Conservation (phyloP, 2,113 vertebrate species). For the Lucifuga dentata region DNA sequence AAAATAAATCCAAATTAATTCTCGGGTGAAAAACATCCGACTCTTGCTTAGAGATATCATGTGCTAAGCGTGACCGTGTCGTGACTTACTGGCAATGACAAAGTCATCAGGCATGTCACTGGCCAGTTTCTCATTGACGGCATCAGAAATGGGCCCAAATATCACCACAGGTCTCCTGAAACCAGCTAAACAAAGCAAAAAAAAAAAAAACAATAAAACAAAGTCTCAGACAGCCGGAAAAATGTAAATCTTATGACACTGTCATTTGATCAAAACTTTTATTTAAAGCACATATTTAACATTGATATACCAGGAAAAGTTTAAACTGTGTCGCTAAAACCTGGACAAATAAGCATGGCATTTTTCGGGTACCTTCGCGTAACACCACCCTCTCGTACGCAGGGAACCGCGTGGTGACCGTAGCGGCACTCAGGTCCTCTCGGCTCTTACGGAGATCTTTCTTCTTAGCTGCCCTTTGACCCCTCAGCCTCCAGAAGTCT, state of each 20-base stretch:
- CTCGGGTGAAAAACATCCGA: no score
- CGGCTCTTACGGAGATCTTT: constrained; percentile 95
- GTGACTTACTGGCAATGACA: constrained; percentile 90
- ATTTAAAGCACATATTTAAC: no score
- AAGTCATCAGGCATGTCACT: constrained; percentile 88
- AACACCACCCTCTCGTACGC: constrained; percentile 95
- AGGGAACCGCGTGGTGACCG: constrained; percentile 91
- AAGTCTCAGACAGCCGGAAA: no score
- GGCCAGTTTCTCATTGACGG: constrained; percentile 91
- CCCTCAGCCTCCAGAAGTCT: constrained; percentile 97
- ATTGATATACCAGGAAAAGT: no score
- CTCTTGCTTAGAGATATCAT: no score
- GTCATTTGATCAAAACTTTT: no score
- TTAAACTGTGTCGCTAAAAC: no score
- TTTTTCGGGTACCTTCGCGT: constrained; percentile 86
- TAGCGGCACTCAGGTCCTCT: constrained; percentile 88
- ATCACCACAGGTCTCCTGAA: constrained; percentile 95
- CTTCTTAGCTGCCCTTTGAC: constrained; percentile 92
- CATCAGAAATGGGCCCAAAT: constrained; percentile 94
- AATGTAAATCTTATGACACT: neutral
- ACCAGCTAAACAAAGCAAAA: constrained; percentile 84
- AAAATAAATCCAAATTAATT: constrained; percentile 20
- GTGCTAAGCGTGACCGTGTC: no score
- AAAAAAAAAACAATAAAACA: neutral
- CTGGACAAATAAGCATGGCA: no score